Conservation (phyloP, 2,113 vertebrate genomes). For the Crypturellus undulatus region DNA sequence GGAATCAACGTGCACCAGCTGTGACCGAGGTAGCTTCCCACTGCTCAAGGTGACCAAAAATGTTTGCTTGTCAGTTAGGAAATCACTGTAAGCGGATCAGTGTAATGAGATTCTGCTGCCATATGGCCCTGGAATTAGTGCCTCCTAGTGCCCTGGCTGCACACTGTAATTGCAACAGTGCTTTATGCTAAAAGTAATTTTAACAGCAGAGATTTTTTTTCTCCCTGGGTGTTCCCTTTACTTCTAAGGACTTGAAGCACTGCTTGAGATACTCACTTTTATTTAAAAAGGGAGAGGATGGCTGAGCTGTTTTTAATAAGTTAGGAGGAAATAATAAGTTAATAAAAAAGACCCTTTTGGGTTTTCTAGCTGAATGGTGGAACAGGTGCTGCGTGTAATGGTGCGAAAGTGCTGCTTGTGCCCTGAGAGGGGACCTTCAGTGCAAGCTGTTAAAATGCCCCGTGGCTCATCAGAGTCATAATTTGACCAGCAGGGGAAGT, state of each 20-base stretch:
- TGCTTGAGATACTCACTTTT: not conserved
- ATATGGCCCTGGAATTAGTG: slow-evolving; percentile 66
- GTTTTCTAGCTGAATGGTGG: not conserved
- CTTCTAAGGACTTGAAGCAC: not conserved
- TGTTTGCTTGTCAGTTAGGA: not conserved
- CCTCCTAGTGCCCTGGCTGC: not conserved
- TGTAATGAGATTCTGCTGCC: slow-evolving; percentile 72
- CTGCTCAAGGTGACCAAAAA: slow-evolving; percentile 42
- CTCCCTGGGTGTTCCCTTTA: not conserved
- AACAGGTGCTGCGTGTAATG: not conserved
- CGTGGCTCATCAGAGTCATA: not conserved
- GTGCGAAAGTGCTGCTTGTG: not conserved
- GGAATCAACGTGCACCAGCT: not conserved
- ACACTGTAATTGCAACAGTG: not conserved
- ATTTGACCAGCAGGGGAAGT: not conserved
- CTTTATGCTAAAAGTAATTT: not conserved
- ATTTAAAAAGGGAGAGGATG: slow-evolving; percentile 9
- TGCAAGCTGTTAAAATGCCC: not conserved
- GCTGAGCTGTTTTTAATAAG: not conserved
- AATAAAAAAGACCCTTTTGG: not conserved
- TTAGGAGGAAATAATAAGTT: not conserved
- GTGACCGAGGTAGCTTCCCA: not conserved
- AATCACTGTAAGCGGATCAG: slow-evolving; percentile 64
- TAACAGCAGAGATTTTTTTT: not conserved
- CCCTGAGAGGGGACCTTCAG: not conserved